Evolutionary conservation across 2,888 invertebrate species (phyloP).

Genomic region (Prenolepis imparis): DNA sequence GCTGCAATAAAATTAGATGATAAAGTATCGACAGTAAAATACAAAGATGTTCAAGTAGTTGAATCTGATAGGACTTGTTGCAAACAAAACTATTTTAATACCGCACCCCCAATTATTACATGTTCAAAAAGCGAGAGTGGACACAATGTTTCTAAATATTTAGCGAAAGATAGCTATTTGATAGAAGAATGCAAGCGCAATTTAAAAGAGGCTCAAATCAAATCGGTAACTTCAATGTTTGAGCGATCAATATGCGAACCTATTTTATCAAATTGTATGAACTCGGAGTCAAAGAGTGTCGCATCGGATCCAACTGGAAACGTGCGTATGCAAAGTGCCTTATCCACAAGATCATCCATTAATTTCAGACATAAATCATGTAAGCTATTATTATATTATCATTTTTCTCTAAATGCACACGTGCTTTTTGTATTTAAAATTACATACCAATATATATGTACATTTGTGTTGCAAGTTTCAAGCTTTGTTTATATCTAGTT

Average conservation of each 20-base stretch:
- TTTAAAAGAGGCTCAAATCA: slow-evolving; percentile 2
- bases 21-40: not conserved
- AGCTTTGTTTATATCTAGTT: slow-evolving; percentile 86
- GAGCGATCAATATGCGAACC: slow-evolving; percentile 55
- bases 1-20: slow-evolving; percentile 19
- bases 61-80: slow-evolving; percentile 10
- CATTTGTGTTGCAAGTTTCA: not conserved
- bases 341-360: slow-evolving; percentile 58
- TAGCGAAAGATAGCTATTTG: not conserved
- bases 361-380: slow-evolving; percentile 78
- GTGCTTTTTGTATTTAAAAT: not conserved
- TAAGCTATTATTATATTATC: slow-evolving; percentile 64
- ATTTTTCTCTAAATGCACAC: not conserved
- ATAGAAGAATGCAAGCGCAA: not conserved
- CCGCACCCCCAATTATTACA: not conserved
- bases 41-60: slow-evolving; percentile 14
- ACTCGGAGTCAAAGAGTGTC: slow-evolving; percentile 64
- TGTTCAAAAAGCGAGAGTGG: not conserved
- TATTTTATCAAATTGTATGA: slow-evolving; percentile 43
- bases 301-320: slow-evolving; percentile 32
- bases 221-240: not conserved
- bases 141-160: not conserved
- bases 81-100: slow-evolving; percentile 22
- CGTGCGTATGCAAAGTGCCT: slow-evolving; percentile 52
- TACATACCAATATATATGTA: not conserved